A percentile compares a stretch with the other conserved stretches of the same genome.
These are phyloP conservation scores for Ichneumoninae sp. DNA, from an alignment of 2,888 invertebrate species.

Conservation along the genomic window DNA sequence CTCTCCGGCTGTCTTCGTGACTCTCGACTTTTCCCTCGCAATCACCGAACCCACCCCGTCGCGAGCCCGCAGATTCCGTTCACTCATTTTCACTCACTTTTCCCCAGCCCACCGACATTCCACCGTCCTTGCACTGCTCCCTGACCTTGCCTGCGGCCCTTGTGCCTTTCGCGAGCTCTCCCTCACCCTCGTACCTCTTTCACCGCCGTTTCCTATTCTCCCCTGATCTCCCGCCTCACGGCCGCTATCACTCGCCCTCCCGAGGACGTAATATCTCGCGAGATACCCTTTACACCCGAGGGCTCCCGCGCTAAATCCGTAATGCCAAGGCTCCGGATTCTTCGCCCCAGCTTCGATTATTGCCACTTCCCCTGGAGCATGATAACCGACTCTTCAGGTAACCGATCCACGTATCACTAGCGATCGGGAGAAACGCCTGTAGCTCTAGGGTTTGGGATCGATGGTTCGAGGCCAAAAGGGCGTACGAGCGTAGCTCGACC, in stretches of 20 bases:
- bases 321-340: conserved; percentile 55
- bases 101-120: conserved; percentile 17
- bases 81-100: conserved; percentile 62
- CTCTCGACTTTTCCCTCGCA: conserved; percentile 46
- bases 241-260: conserved; percentile 37
- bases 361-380: conserved; percentile 49
- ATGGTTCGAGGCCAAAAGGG: not conserved
- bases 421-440: conserved; percentile 1
- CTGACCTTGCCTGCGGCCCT: conserved; percentile 25
- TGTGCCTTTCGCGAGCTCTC: conserved; percentile 19
- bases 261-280: conserved; percentile 65
- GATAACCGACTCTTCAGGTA: conserved; percentile 68
- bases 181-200: conserved; percentile 6
- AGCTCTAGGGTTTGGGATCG: not conserved
- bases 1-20: conserved; percentile 60
- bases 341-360: conserved; percentile 2
- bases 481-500: not conserved
- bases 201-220: conserved; percentile 51
- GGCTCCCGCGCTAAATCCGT: conserved; percentile 67
- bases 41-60: conserved; percentile 3
- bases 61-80: conserved; percentile 46
- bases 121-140: conserved; percentile 27
- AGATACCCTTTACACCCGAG: conserved; percentile 61
- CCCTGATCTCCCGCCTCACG: conserved; percentile 3
- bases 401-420: conserved; percentile 63